phyloP scores from a whole-genome alignment of 2,113 vertebrate genomes.

The Regulus satrapa region DNA sequence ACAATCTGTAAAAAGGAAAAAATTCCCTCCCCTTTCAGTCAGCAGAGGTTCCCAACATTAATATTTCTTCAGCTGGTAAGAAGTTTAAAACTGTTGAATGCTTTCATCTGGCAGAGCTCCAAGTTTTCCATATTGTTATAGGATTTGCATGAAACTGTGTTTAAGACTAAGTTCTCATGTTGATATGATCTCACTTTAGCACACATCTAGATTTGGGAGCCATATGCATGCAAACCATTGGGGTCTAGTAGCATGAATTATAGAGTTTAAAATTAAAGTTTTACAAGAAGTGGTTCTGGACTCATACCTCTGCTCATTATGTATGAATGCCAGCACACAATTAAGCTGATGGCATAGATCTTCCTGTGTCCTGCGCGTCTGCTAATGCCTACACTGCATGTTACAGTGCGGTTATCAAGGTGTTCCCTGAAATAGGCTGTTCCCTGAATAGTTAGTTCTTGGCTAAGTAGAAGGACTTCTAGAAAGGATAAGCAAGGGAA shows the following conservation, averaged over 20 bases:
- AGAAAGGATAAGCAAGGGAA: background rate
- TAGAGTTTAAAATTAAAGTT: background rate
- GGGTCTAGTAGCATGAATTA: background rate
- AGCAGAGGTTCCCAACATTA: background rate
- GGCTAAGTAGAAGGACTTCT: background rate
- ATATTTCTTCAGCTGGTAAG: background rate
- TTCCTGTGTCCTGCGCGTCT: background rate
- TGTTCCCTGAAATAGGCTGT: background rate
- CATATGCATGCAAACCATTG: background rate
- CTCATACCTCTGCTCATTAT: accelerated
- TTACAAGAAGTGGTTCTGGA: background rate
- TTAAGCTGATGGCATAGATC: background rate
- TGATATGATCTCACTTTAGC: background rate
- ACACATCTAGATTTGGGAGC: background rate
- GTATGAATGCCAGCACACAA: background rate
- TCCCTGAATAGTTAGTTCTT: no score
- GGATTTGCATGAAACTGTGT: background rate
- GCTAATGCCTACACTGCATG: background rate
- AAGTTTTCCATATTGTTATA: background rate
- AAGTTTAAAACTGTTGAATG: background rate
- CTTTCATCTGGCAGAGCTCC: background rate
- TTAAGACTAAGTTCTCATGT: conserved; percentile 11
- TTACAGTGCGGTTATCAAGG: background rate
- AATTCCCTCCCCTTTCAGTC: background rate
- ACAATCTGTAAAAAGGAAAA: background rate